Evolutionary conservation across 1,140 invertebrate genomes (phyloP), one percentile per base, ranked within the genome.

Genomic region (Helicoverpa zea): DNA sequence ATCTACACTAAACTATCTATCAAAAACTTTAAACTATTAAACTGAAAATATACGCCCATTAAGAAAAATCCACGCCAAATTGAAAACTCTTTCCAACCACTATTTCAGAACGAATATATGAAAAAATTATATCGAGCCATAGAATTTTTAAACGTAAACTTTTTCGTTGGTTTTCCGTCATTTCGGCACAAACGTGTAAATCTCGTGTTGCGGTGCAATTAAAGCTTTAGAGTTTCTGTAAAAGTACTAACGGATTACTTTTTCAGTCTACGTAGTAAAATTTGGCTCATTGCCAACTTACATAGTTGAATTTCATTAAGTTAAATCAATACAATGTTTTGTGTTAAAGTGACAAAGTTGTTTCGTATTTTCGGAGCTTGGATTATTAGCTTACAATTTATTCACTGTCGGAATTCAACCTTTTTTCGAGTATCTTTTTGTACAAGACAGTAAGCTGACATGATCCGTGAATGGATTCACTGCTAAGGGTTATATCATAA

Each of bases 191-290:
- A 52, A 51, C 23, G 66, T 70, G 66, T 70, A 52, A 70, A 70
- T 70, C 66, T 52, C 66, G 49, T 70, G 66, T 70, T 52, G 49
- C 18, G 2, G 66, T 70, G 66, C 49, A 70, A 52, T 70, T 66
- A 66, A 66, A 66, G 49, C 35, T 66, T 66, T 49, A 49, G 43
- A 9, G 14, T 18, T 47, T 64, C 49, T 35, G 14, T 16, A 49
- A 66, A 63, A 66, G 18, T 9, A 66, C n/a, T 47, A 18, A 43
- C 16, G 3, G 63, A 66, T 66, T 66, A 66, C 63, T 49, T 66
- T 64, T 43, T 66, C 11, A 59, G 2, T 13, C 58, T 59, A 10
- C 0, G 58, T 13, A 12, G 2, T 12, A 23, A 59, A n/a, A 47
- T 47, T 47, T 66, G 63, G 63, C 63, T 9, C 2, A 43, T 43